A percentile compares a stretch with the other conserved stretches of the same genome.
These are phyloP conservation scores for Drosophila yakuba DNA, from an alignment of 1,140 invertebrate species.

Conservation along the genomic window DNA sequence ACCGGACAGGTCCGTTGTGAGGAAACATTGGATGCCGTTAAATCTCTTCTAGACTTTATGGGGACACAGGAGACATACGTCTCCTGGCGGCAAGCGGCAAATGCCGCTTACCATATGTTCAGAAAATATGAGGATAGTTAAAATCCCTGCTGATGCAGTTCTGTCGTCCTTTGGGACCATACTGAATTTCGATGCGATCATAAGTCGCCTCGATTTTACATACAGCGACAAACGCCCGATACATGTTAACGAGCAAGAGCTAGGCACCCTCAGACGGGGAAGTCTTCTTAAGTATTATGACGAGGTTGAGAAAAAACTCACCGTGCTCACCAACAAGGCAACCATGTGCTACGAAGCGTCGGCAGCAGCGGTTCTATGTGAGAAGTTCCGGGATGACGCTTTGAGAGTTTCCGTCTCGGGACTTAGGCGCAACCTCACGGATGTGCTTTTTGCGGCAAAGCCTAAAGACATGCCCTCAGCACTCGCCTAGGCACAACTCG, in stretches of 20 bases:
- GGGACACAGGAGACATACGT: too few relatives aligned
- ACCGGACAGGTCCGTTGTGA: too few relatives aligned
- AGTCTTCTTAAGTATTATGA: too few relatives aligned
- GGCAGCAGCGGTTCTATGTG: not conserved
- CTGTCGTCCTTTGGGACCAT: not conserved
- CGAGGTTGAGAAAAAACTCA: not conserved
- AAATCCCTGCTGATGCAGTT: not conserved
- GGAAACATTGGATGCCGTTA: too few relatives aligned
- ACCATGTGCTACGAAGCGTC: not conserved
- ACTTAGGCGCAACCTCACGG: not conserved
- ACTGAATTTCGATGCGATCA: not conserved
- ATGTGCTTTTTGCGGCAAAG: conserved; percentile 1
- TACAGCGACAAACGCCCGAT: not conserved
- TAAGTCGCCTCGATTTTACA: not conserved
- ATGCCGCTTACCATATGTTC: too few relatives aligned
- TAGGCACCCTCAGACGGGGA: not conserved
- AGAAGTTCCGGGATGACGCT: not conserved
- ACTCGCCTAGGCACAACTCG: conserved; percentile 2
- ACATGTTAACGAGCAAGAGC: not conserved
- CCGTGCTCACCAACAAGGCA: not conserved
- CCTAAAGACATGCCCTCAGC: conserved; percentile 6
- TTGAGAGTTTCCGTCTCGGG: not conserved
- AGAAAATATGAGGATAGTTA: too few relatives aligned
- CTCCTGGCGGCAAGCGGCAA: too few relatives aligned
- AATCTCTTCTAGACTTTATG: too few relatives aligned